Evolutionary conservation across 2,888 invertebrate species (phyloP), one percentile per base, ranked within the genome.

Genomic region (Altica lythri): DNA sequence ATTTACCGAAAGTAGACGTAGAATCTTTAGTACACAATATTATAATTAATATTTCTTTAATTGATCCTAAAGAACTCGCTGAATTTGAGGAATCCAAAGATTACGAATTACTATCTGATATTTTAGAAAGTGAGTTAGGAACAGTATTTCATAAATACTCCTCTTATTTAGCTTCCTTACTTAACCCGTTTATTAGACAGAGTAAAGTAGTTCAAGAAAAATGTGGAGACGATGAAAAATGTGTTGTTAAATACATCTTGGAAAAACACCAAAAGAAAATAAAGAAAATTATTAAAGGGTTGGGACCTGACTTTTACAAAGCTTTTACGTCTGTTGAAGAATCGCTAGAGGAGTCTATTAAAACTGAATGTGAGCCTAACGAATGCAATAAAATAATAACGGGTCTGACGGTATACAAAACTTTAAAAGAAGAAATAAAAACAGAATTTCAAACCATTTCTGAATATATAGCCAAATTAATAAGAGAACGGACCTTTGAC

Each of bases 321-420:
- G 48, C 37, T 0, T 12, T 56, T 1, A 27, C 14, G 4, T 5
- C n/a, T 4, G 3, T 22, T 6, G 3, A 52, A 6, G 42, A 16
- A 6, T 47, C 43, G 5, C 13, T 55, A 17, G 16, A 19, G 16
- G 18, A 16, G 4, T 29, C 17, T 25, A 14, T 19, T 8, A 9
- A 10, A 2, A n/a, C 18, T 12, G 16, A 37, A 12, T 60, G 57
- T 16, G 19, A 18, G n/a, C 13, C 4, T 4, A 18, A 43, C 2
- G 50, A 53, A 9, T 63, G 63, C 30, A 32, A 18, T 1, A 16
- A 53, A 16, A 32, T 55, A n/a, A 55, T 38, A 13, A 29, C 8
- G 2, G 10, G 50, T 2, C 3, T 60, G 13, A 9, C 27, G 9
- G n/a, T 6, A 12, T 25, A 17, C 12, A 17, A 27, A 13, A n/a